A percentile compares a stretch with the other conserved stretches of the same genome.
These are phyloP conservation scores for Palythoa grandiflora DNA, from an alignment of 92 coral and sea anemone species.

Conservation along the genomic window DNA sequence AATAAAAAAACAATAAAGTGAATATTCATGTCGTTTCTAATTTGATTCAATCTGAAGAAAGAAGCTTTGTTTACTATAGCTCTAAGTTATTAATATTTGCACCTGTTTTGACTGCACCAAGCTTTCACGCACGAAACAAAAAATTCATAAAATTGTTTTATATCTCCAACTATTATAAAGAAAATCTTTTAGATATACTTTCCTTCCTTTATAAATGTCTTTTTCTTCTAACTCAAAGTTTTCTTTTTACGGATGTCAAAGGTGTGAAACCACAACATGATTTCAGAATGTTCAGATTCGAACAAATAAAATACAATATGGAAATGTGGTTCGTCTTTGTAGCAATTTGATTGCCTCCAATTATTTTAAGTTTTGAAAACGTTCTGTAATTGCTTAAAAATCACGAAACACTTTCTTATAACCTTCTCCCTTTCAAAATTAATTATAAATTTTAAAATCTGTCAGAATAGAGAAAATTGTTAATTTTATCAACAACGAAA, in stretches of 20 bases:
- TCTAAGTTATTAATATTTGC: background rate
- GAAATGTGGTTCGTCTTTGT: background rate
- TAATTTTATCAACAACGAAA: no score
- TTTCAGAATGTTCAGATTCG: background rate
- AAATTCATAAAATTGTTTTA: background rate
- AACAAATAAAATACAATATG: background rate
- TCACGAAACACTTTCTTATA: background rate
- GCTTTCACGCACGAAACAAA: background rate
- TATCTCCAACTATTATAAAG: background rate
- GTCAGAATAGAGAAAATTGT: background rate
- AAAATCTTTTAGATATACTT: background rate
- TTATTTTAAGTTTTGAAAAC: background rate
- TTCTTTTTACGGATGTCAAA: background rate
- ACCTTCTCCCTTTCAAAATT: background rate
- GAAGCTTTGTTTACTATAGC: slow-evolving; percentile 5
- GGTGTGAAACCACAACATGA: background rate
- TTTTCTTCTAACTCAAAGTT: background rate
- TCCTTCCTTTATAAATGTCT: background rate
- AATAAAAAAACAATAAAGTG: background rate
- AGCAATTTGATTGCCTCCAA: slow-evolving; percentile 3
- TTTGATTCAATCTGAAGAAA: background rate
- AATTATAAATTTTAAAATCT: background rate
- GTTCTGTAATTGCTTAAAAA: background rate
- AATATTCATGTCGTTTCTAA: background rate
- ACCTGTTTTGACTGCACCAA: background rate